phyloP scores from a whole-genome alignment of 2,888 invertebrate genomes.

The Drosophila infuscata region DNA sequence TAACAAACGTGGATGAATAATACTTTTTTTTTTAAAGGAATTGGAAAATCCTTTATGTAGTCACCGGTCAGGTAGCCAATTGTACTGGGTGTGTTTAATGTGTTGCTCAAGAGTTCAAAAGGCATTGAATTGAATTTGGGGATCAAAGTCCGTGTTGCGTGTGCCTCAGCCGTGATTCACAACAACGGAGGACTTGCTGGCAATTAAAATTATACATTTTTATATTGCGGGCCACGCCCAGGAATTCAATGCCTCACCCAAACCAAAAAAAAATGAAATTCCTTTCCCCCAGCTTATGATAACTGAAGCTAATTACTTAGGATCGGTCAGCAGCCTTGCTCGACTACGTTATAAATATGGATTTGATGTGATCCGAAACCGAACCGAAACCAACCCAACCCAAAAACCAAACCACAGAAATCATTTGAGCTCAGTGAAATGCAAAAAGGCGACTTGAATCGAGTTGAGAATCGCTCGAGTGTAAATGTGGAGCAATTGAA shows the following conservation, averaged over 20 bases:
- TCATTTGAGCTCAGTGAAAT: slow-evolving; percentile 55
- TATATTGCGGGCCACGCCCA: slow-evolving; percentile 42
- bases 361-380: slow-evolving; percentile 17
- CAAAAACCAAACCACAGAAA: slow-evolving; percentile 70
- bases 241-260: slow-evolving; percentile 16
- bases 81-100: slow-evolving; percentile 37
- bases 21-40: slow-evolving; percentile 44
- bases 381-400: slow-evolving; percentile 19
- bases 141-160: slow-evolving; percentile 64
- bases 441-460: slow-evolving; percentile 27
- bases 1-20: slow-evolving; percentile 9
- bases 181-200: slow-evolving; percentile 57
- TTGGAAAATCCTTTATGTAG: slow-evolving; percentile 57
- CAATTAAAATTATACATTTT: slow-evolving; percentile 71
- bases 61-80: slow-evolving; percentile 65
- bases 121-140: slow-evolving; percentile 43
- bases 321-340: slow-evolving; percentile 25
- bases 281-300: slow-evolving; percentile 20
- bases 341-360: slow-evolving; percentile 23
- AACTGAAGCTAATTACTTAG: slow-evolving; percentile 39
- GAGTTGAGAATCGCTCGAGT: slow-evolving; percentile 41
- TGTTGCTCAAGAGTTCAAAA: slow-evolving; percentile 41
- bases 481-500: slow-evolving; percentile 65
- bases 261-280: slow-evolving; percentile 7
- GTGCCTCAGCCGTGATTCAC: slow-evolving; percentile 49